phyloP scores from a whole-genome alignment of 2,888 invertebrate species.

The Mellilla xanthometata region DNA sequence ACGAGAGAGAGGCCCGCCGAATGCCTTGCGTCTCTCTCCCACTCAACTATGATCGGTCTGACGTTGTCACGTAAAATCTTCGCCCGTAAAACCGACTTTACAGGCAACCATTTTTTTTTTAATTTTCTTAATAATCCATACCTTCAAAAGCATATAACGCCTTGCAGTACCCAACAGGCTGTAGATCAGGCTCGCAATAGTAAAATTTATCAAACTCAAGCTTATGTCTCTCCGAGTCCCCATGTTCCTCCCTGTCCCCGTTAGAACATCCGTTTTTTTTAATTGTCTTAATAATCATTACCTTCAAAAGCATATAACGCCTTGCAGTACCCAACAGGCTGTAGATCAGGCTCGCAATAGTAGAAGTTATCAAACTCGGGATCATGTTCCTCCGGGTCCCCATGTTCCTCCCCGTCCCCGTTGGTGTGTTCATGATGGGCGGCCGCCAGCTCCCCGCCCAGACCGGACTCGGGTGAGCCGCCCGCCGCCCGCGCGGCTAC shows the following conservation, averaged over 20 bases:
- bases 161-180: constrained; percentile 95
- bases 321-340: constrained; percentile 95
- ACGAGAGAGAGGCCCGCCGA: too few species aligned
- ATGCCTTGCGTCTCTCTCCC: too few species aligned
- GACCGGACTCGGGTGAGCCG: constrained; percentile 92
- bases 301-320: constrained; percentile 98
- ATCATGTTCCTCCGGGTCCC: constrained; percentile 73
- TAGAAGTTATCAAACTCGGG: constrained; percentile 86
- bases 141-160: constrained; percentile 98
- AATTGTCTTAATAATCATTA: too few species aligned
- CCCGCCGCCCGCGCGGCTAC: constrained; percentile 63
- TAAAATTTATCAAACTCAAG: constrained; percentile 85
- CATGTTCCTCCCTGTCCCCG: too few species aligned
- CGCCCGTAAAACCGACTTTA: too few species aligned
- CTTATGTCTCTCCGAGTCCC: constrained; percentile 53
- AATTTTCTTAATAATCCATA: too few species aligned
- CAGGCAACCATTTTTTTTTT: too few species aligned
- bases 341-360: constrained; percentile 89
- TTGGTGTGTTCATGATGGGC: constrained; percentile 85
- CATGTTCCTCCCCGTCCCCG: constrained; percentile 60
- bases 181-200: constrained; percentile 89
- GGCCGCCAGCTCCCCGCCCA: constrained; percentile 91
- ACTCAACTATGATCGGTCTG: too few species aligned
- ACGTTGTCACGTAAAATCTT: too few species aligned
- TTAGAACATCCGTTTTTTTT: too few species aligned